phyloP scores from a whole-genome alignment of 2,113 vertebrate species.

The Solenodon paradoxus region DNA sequence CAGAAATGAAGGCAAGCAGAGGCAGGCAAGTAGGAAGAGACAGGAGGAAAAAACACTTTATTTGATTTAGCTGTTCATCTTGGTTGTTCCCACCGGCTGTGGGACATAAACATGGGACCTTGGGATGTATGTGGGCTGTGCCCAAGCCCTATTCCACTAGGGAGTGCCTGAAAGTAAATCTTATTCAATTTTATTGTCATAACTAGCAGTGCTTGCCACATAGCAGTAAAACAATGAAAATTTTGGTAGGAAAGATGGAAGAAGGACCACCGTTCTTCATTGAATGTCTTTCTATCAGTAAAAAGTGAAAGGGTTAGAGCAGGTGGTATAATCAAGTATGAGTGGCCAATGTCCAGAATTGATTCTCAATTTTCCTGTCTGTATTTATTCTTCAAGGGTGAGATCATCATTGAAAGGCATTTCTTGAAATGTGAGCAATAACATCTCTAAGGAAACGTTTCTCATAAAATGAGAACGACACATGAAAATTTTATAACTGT shows the following conservation, averaged over 20 bases:
- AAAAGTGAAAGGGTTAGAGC: background rate
- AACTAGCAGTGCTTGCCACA: background rate
- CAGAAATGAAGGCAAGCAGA: no score
- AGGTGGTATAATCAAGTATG: background rate
- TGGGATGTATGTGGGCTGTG: no score
- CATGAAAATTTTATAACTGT: conserved; percentile 17
- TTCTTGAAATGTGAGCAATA: conserved; percentile 54
- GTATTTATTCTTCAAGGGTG: background rate
- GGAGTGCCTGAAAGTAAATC: no score
- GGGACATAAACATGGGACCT: no score
- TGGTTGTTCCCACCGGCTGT: no score
- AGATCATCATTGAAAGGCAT: conserved; percentile 19
- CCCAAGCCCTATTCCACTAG: no score
- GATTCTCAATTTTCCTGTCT: conserved; percentile 19
- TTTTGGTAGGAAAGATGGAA: background rate
- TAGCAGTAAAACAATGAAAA: background rate
- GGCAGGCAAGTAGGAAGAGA: no score
- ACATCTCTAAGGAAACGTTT: conserved; percentile 17
- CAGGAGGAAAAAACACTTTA: no score
- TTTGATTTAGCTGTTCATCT: no score
- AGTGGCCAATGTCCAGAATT: background rate
- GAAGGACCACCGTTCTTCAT: background rate
- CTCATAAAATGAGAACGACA: conserved; percentile 19
- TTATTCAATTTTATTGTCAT: background rate
- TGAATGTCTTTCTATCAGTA: background rate